Evolutionary conservation across 2,888 invertebrate species (phyloP), one percentile per base, ranked within the genome.

Genomic region (Stenotaenia linearis): DNA sequence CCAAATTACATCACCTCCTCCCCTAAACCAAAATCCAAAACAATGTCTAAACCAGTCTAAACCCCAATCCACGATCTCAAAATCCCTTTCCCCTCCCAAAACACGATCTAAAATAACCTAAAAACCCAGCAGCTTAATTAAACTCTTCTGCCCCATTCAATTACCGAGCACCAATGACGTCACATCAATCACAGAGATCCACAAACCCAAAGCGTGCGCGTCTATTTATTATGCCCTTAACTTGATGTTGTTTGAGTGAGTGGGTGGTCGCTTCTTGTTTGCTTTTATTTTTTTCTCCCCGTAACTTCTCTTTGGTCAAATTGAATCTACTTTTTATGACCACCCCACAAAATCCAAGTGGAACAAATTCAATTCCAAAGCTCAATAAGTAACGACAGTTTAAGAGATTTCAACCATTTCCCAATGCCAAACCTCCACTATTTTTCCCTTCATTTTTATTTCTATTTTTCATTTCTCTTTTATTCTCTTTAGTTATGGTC

Each of bases 151-250:
- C 50, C 18, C 5, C 50, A 21, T n/a, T 15, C 37, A 37, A 40
- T 10, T 40, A 15, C n/a, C 40, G 3, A 12, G 10, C 10, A 40
- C 40, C 7, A 15, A 21, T 50, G 50, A 50, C 50, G 50, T 50
- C 50, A 50, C 50, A 1, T 50, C 50, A 50, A 50, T 50, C 50
- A 18, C 50, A 18, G 50, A 50, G 7, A n/a, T 18, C 50, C 50
- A 18, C 28, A 28, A 28, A 3, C 69, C 69, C 23, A 18, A n/a
- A 12, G 50, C 50, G n/a, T 21, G 69, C 15, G 25, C 28, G 69
- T 69, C 69, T 69, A 69, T 69, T 69, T 69, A 69, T 69, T 69
- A 69, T 69, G 69, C 69, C 69, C 69, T 69, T 69, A 69, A 69
- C 69, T 69, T n/a, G 25, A 25, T 25, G 28, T 69, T 69, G 25